A percentile compares a stretch with the other conserved stretches of the same genome.
phyloP scores from a whole-genome alignment of 2,888 invertebrate species.

The Lithophane semibrunnea region DNA sequence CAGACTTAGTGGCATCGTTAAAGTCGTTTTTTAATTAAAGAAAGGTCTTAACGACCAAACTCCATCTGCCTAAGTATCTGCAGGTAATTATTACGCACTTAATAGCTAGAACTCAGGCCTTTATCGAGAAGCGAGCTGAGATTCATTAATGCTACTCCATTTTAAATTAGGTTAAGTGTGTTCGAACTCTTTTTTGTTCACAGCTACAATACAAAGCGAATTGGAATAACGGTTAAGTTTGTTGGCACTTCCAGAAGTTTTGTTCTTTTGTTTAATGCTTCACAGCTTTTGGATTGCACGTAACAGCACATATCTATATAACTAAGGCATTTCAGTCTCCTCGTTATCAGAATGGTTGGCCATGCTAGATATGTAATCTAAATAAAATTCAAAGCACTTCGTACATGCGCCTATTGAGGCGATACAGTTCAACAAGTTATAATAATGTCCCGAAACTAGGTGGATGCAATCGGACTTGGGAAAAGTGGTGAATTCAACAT shows the following conservation, averaged over 20 bases:
- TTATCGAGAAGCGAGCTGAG: conserved; percentile 43
- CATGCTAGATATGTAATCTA: too few species aligned
- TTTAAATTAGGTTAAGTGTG: conserved; percentile 53
- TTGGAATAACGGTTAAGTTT: conserved; percentile 33
- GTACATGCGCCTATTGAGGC: too few species aligned
- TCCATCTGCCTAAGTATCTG: conserved; percentile 48
- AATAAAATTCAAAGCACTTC: too few species aligned
- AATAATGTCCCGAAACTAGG: too few species aligned
- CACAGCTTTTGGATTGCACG: not conserved
- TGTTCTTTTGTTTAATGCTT: conserved; percentile 10
- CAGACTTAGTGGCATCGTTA: conserved; percentile 57
- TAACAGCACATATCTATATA: not conserved
- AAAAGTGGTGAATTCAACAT: too few species aligned
- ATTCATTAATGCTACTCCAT: conserved; percentile 42
- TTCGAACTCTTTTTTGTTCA: conserved; percentile 38
- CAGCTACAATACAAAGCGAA: conserved; percentile 27
- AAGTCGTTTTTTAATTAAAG: conserved; percentile 67
- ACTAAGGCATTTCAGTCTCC: too few species aligned
- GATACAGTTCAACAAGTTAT: too few species aligned
- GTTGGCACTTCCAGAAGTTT: conserved; percentile 35
- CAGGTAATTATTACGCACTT: conserved; percentile 59
- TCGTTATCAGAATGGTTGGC: too few species aligned
- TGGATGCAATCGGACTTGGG: too few species aligned
- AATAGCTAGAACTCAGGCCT: conserved; percentile 46
- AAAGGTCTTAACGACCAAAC: conserved; percentile 50